A percentile compares a stretch with the other conserved stretches of the same genome.
Evolutionary conservation across 92 coral and sea anemone species (phyloP).

Genomic region (Virgularia gustaviana): DNA sequence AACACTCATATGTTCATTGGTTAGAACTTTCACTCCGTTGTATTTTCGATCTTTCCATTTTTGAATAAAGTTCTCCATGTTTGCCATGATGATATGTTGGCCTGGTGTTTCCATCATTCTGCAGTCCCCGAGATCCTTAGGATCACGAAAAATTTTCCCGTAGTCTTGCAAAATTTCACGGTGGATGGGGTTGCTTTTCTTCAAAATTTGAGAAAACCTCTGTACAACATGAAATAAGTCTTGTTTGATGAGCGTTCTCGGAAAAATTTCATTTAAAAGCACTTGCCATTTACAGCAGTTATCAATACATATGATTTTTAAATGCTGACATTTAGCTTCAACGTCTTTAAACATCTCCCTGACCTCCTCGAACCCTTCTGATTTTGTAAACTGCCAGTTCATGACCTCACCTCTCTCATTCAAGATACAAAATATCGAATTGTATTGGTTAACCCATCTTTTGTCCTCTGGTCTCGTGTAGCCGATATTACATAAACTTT

Average conservation of each 20-base stretch:
- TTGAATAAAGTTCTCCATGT: not conserved
- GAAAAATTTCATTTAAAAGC: not conserved
- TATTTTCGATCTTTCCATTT: not conserved
- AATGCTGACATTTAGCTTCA: too few species aligned
- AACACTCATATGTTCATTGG: not conserved
- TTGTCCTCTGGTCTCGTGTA: not conserved
- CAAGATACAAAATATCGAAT: not conserved
- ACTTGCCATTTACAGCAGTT: slow-evolving; percentile 23
- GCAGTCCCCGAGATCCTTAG: not conserved
- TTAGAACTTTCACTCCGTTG: not conserved
- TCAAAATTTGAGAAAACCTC: not conserved
- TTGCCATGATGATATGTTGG: not conserved
- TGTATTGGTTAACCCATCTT: not conserved
- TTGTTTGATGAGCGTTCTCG: not conserved
- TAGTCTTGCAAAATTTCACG: not conserved
- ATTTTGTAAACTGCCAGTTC: slow-evolving; percentile 9
- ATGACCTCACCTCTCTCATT: slow-evolving; percentile 6
- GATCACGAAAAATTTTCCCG: slow-evolving; percentile 5
- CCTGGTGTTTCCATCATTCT: not conserved
- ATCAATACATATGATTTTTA: slow-evolving; percentile 7
- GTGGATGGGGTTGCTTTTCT: slow-evolving; percentile 1
- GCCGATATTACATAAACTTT: not conserved
- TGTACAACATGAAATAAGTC: slow-evolving; percentile 21
- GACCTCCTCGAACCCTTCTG: slow-evolving; percentile 2
- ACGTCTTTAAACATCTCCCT: not conserved